phyloP scores from a whole-genome alignment of 64 coral and sea anemone species.

The Stylophora pistillata region DNA sequence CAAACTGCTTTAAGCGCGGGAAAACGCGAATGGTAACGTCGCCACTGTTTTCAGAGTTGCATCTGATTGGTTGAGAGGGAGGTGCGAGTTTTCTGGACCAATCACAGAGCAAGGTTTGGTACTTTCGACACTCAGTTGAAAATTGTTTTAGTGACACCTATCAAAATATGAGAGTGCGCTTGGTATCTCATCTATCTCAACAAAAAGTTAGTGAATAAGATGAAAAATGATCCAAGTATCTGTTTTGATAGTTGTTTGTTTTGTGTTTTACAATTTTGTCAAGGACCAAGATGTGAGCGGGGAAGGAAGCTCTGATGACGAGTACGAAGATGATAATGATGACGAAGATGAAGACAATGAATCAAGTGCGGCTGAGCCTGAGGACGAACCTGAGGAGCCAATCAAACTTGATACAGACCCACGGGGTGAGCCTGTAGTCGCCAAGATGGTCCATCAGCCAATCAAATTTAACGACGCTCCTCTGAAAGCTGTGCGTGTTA shows the following conservation, averaged over 20 bases:
- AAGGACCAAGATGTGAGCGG: constrained; percentile 5
- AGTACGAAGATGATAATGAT: constrained; percentile 36
- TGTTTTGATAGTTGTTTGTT: not conserved
- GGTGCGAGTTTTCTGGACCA: too few species aligned
- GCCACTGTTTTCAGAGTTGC: too few species aligned
- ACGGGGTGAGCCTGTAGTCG: constrained; percentile 11
- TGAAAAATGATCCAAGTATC: too few species aligned
- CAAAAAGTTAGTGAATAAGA: too few species aligned
- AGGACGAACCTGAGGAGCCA: not conserved
- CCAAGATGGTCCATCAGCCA: constrained; percentile 31
- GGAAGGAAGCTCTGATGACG: constrained; percentile 23
- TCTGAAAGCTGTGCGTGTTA: not conserved
- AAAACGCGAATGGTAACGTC: too few species aligned
- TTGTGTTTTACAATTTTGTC: not conserved
- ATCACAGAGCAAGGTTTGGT: too few species aligned
- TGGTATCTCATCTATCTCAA: too few species aligned
- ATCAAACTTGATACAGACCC: constrained; percentile 32
- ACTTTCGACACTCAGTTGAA: too few species aligned
- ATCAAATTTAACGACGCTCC: constrained; percentile 35
- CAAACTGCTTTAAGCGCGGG: too few species aligned
- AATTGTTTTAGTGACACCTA: too few species aligned
- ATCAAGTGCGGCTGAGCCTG: not conserved
- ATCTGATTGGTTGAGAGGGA: too few species aligned
- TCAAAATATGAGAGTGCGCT: too few species aligned
- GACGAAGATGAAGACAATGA: constrained; percentile 13